Evolutionary conservation across 2,113 vertebrate genomes (phyloP), one percentile per base, ranked within the genome.

Genomic region (Aramus guarauna): DNA sequence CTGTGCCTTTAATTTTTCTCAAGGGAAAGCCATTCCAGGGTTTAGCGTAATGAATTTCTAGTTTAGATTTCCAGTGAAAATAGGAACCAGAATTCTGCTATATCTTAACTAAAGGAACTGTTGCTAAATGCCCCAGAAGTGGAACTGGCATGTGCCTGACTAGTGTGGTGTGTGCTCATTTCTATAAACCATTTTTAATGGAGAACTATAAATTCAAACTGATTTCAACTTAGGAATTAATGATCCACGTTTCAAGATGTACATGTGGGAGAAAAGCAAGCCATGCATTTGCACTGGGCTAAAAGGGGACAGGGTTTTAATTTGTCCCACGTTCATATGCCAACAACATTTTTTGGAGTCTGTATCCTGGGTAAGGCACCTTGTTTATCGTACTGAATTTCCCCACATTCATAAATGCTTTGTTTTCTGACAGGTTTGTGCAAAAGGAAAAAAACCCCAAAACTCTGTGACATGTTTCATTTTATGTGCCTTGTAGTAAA

Each of bases 1-100:
- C 87, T 95, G 8, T 97, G 91, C 63, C 84, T 97, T 98, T 97
- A 97, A 97, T 97, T 96, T 97, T 96, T 76, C 96, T 87, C 93
- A 76, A 77, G 94, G 94, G 97, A 95, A 97, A 97, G 89, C 47
- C 77, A 71, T 97, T 97, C 74, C 77, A 94, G 85, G 81, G 77
- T 87, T 97, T 95, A 97, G 92, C 50, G 29, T 97, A 96, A 97
- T 91, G 91, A 97, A 97, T 98, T 91, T 97, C 83, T 97, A 92
- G 77, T 90, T 94, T 91, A 94, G 1, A 96, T 97, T 98, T 97
- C 85, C 77, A 94, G 64, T 87, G 77, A 96, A 95, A 97, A 96
- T 93, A 64, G 94, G 76, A 97, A 96, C 81, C 81, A 97, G 93
- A 97, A 88, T 92, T 88, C 90, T 96, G 32, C 84, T 85, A 8